Base-by-base conservation (phyloP, 1,140 invertebrate species). In the Battus philenor region DNA sequence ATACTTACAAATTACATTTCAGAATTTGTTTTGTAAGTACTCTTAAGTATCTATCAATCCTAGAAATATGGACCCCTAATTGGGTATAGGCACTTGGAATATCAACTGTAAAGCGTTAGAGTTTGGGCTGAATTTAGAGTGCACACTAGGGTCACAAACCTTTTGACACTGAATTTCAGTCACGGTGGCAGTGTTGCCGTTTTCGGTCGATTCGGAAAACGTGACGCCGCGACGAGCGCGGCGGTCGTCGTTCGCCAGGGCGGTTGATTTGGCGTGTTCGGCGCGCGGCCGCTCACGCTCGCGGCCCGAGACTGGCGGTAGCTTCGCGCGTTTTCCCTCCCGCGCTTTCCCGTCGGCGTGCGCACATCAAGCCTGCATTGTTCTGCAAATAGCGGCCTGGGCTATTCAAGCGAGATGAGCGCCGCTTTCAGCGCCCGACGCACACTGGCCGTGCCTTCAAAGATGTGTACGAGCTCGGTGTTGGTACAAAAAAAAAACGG, bases 131-230 rank as follows among this genome's bases (percentile, higher is more conserved):
- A 38, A 58, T 70, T 75, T 72, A 41, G 55, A 50, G 47, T 68
- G 65, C 59, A 66, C 69, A 59, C 54, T 44, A 44, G 55, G 74
- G 58, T 81, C 79, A 84, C 79, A 71, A 79, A 84, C 77, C 79
- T 84, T 84, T 78, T 84, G 79, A 83, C 77, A 83, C 75, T 77
- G 76, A 79, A 78, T 57, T 64, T 83, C 79, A 64, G 74, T 69
- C 64, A 74, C 72, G 70, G 64, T 64, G 72, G 68, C 50, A 64
- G 68, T 68, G 62, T 67, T 67, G 71, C 64, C 64, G 45, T 60
- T 57, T 48, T 52, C 66, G 62, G 74, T 75, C 63, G 78, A 72
- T 75, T 83, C 76, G 51, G 75, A 75, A 51, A 83, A 83, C 54
- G 79, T 83, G 51, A 83, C 79, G 70, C 79, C 79, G 76, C 79